Conservation (phyloP, 2,888 invertebrate genomes). For the Allolobophora icterica region DNA sequence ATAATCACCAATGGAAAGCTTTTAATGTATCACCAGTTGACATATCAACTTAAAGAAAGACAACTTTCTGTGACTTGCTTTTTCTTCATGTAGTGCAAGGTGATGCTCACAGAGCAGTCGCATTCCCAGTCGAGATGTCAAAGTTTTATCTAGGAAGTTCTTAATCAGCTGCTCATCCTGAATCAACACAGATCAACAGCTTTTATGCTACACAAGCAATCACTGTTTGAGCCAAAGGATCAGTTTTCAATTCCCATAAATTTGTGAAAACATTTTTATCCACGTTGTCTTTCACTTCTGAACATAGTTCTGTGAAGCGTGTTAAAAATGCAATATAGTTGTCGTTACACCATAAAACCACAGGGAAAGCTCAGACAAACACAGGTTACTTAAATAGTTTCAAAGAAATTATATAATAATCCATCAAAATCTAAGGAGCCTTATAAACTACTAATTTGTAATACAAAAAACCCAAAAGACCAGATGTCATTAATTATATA, state of each 20-base stretch:
- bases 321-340: not conserved
- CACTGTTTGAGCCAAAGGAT: not conserved
- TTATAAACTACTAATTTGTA: too few species aligned
- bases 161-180: slow-evolving; percentile 67
- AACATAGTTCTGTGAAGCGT: not conserved
- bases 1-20: not conserved
- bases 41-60: not conserved
- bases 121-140: slow-evolving; percentile 69
- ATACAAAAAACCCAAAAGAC: too few species aligned
- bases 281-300: too few species aligned
- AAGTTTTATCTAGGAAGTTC: slow-evolving; percentile 68
- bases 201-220: not conserved
- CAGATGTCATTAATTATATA: too few species aligned
- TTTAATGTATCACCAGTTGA: not conserved
- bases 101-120: slow-evolving; percentile 70
- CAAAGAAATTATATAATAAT: too few species aligned
- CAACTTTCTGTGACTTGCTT: slow-evolving; percentile 54
- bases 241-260: not conserved
- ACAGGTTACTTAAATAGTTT: too few species aligned
- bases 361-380: too few species aligned
- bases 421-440: too few species aligned
- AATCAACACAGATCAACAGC: not conserved
- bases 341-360: too few species aligned
- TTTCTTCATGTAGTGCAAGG: slow-evolving; percentile 67
- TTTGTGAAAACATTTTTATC: not conserved